A percentile compares a stretch with the other conserved stretches of the same genome.
Evolutionary conservation across 2,888 invertebrate genomes (phyloP).

Genomic region (Mongoloraphidia duomilia): DNA sequence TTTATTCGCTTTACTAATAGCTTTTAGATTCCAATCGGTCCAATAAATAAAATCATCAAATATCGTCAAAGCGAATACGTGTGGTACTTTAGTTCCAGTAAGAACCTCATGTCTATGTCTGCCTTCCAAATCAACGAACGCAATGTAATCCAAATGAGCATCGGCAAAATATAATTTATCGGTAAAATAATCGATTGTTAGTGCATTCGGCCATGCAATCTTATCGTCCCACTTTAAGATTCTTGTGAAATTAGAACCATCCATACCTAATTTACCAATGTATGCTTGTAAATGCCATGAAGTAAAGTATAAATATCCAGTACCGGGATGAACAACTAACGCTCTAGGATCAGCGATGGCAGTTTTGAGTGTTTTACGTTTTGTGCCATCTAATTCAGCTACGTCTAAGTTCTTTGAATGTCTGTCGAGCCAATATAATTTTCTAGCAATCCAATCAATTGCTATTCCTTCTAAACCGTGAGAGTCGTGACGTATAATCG

Average conservation of each 20-base stretch:
- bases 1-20: constrained; percentile 82
- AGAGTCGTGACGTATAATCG: constrained; percentile 82
- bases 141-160: constrained; percentile 95
- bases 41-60: constrained; percentile 92
- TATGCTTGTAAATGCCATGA: constrained; percentile 95
- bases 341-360: constrained; percentile 90
- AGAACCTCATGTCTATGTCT: constrained; percentile 69
- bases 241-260: constrained; percentile 78
- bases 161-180: constrained; percentile 95
- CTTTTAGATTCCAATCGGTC: constrained; percentile 98
- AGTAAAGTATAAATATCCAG: constrained; percentile 85
- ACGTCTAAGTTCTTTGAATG: constrained; percentile 93
- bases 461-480: constrained; percentile 96
- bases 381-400: constrained; percentile 82
- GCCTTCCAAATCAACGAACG: constrained; percentile 87
- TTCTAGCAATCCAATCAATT: constrained; percentile 91
- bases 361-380: constrained; percentile 74
- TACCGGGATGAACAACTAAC: constrained; percentile 86
- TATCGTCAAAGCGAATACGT: constrained; percentile 86
- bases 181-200: constrained; percentile 92
- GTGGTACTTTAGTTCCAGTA: constrained; percentile 72
- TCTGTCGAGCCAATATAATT: constrained; percentile 93
- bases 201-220: constrained; percentile 96
- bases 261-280: constrained; percentile 94
- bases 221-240: constrained; percentile 87